Base-by-base conservation (phyloP, 2,888 invertebrate genomes). In the Thumatha senex region DNA sequence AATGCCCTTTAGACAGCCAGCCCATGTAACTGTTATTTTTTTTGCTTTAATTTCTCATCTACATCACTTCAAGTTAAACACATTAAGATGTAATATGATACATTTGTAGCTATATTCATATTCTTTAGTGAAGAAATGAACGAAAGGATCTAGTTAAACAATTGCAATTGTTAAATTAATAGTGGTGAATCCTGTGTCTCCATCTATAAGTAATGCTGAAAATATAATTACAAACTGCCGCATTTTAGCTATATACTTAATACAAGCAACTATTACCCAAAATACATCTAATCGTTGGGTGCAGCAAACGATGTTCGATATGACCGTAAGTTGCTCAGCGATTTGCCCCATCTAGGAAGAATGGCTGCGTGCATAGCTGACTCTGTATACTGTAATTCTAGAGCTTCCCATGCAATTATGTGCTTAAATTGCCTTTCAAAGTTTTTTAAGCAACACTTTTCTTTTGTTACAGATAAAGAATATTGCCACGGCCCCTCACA, bases 381-480 rank as follows among this genome's bases (percentile, higher is more conserved):
- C 31, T 77, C 76, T 74, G 69, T 68, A 60, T 68, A 67, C 70
- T 62, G 71, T 68, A 72, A 70, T 74, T 76, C 72, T 70, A 64
- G 64, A 72, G 66, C 69, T 82, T 82, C 82, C 72, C 82, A 80
- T 72, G 77, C 77, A 79, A 78, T 76, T 76, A 74, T 60, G 67
- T 68, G 66, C 58, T 70, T 76, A 72, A 73, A 74, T 72, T 76
- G 69, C 73, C 56, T 70, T 77, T 76, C 2, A 74, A 76, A 60
- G 57, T 73, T 76, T 77, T 79, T 82, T 71, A 75, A 82, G 67
- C 73, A 76, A 72, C 73, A 70, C 73, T 74, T 72, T 76, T 81
- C 78, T 76, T 80, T 89, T 89, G 89, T 90, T 91, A 71, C 89
- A 91, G 90, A 89, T 85, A 85, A 78, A 77, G 61, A 81, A 86